Evolutionary conservation across 2,113 vertebrate species (phyloP), one percentile per base, ranked within the genome.

Genomic region (Rhabdomys dilectus): DNA sequence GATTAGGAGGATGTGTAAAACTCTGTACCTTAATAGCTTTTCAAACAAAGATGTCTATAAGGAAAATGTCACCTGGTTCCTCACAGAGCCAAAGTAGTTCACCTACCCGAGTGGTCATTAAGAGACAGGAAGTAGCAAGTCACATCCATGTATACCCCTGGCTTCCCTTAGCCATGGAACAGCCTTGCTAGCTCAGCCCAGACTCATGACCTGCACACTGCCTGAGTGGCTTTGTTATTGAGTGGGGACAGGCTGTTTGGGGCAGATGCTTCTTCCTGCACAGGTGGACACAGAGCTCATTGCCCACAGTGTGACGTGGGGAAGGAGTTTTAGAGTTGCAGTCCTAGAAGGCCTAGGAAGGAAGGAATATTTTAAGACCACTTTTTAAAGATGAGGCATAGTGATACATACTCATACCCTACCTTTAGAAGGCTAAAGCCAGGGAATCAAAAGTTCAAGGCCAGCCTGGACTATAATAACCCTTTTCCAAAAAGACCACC

Each of bases 1-100:
- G 98, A 98, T 98, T 98, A 98, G 97, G 98, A 98, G 98, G 98
- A 98, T 98, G 98, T 99, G 97, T 98, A 98, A 98, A 98, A 98
- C 98, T 98, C 98, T 97, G 98, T 98, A 98, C 98, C 98, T 98
- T 98, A 98, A 99, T 99, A 96, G 98, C 98, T 98, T 98, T 97
- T 97, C 97, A 98, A 97, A 98, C 94, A 97, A 97, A 96, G 60
- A 97, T 94, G 76, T 94, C 1, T 97, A n/a, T 95, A 91, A 92
- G 91, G 94, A 97, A 98, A 98, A 97, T 93, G 98, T 97, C 98
- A 97, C 97, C 97, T 91, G 95, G 93, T 97, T 97, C 81, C 76
- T 42, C 3, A 0, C 0, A 1, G 70, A 39, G 51, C 95, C 36
- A 93, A 81, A 80, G 85, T 82, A 7, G 73, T 60, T 77, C 19